Evolutionary conservation across 1,140 invertebrate species (phyloP).

Genomic region (Eueides isabella): DNA sequence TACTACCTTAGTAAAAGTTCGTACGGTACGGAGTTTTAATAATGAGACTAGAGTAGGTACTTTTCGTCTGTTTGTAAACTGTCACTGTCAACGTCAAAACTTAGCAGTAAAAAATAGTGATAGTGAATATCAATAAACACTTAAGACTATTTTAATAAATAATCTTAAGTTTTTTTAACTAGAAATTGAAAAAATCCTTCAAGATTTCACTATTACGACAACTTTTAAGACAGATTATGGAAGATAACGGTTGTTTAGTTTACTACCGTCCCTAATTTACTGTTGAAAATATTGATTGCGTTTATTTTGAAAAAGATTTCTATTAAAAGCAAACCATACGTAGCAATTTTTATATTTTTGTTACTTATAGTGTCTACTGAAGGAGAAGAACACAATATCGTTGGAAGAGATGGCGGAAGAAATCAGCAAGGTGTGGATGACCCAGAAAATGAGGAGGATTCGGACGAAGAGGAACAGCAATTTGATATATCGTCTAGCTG

Average conservation of each 20-base stretch:
- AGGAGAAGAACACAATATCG: slow-evolving; percentile 36
- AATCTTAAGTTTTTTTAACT: slow-evolving; percentile 33
- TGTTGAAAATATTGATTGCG: slow-evolving; percentile 2
- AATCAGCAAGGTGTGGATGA: slow-evolving; percentile 23
- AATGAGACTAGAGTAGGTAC: background rate
- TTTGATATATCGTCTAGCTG: slow-evolving; percentile 81
- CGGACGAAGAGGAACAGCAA: slow-evolving; percentile 53
- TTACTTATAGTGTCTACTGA: slow-evolving; percentile 35
- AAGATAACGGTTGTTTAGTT: slow-evolving; percentile 52
- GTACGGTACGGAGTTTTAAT: slow-evolving; percentile 15
- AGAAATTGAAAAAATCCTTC: slow-evolving; percentile 18
- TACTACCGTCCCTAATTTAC: background rate
- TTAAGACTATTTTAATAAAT: background rate
- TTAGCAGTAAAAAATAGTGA: background rate
- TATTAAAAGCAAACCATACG: background rate
- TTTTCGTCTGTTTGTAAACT: background rate
- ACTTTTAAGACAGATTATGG: slow-evolving; percentile 50
- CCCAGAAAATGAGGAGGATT: slow-evolving; percentile 29
- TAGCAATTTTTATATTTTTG: background rate
- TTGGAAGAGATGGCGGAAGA: slow-evolving; percentile 31
- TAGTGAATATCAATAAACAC: slow-evolving; percentile 8
- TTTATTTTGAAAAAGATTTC: slow-evolving; percentile 2
- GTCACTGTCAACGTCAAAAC: background rate
- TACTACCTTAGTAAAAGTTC: no score
- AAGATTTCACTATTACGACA: slow-evolving; percentile 51